Evolutionary conservation across 1,140 invertebrate genomes (phyloP).

Genomic region (Agrilus planipennis): DNA sequence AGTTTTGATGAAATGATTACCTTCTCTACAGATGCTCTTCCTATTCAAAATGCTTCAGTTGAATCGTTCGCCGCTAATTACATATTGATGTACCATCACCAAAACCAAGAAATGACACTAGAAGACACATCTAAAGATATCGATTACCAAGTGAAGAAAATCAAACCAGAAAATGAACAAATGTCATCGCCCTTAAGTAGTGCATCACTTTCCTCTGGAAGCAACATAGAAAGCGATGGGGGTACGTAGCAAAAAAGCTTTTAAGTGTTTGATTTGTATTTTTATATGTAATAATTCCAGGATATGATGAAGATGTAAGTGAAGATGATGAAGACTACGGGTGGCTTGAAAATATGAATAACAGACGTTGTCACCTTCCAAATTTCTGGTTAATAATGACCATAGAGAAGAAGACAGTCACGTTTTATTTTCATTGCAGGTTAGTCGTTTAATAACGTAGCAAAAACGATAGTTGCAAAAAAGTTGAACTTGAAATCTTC

Average conservation of each 20-base stretch:
- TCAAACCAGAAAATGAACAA: too few species aligned
- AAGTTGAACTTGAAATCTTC: too few species aligned
- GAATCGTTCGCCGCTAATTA: too few species aligned
- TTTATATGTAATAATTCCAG: constrained; percentile 11
- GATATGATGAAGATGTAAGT: constrained; percentile 35
- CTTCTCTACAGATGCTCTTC: too few species aligned
- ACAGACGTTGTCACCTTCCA: constrained; percentile 42
- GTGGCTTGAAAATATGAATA: constrained; percentile 45
- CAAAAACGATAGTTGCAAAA: neutral
- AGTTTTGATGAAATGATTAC: too few species aligned
- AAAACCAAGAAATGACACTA: too few species aligned
- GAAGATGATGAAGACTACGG: constrained; percentile 50
- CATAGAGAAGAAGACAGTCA: constrained; percentile 46
- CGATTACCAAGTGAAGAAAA: too few species aligned
- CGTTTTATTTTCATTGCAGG: constrained; percentile 61
- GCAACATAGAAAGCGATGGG: constrained; percentile 20
- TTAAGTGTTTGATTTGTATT: neutral
- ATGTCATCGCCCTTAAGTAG: too few species aligned
- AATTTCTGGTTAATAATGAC: constrained; percentile 68
- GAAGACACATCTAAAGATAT: too few species aligned
- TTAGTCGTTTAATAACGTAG: constrained; percentile 16
- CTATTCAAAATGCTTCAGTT: too few species aligned
- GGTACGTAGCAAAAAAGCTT: constrained; percentile 12
- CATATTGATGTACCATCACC: too few species aligned
- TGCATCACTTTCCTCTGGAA: too few species aligned